Evolutionary conservation across 1,140 invertebrate genomes (phyloP).

Genomic region (Prorops nasuta): DNA sequence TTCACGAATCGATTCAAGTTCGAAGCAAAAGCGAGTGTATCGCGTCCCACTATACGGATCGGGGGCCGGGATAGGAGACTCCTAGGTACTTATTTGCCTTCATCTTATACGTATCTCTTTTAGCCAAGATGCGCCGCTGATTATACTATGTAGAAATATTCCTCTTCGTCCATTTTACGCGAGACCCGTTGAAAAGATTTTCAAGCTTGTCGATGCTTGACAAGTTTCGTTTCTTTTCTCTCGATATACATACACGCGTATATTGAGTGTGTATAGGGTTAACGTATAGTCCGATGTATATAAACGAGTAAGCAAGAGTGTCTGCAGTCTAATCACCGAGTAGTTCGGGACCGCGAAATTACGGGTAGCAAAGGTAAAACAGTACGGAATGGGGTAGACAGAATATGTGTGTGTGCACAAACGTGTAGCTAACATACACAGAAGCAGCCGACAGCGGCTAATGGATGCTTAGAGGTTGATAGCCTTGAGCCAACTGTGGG

Average conservation of each 20-base stretch:
- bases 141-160: too few relatives aligned
- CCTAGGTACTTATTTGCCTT: slow-evolving; percentile 1
- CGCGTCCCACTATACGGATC: slow-evolving; percentile 4
- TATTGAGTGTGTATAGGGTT: too few relatives aligned
- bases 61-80: slow-evolving; percentile 5
- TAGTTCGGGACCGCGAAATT: slow-evolving; percentile 27
- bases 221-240: too few relatives aligned
- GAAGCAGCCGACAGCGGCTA: slow-evolving; percentile 13
- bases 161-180: too few relatives aligned
- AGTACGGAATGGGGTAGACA: slow-evolving; percentile 6
- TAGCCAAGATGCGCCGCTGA: too few relatives aligned
- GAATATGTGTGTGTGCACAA: neutral
- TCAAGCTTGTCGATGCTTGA: too few relatives aligned
- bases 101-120: neutral
- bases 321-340: slow-evolving; percentile 22
- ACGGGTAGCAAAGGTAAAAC: slow-evolving; percentile 20
- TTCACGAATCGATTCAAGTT: slow-evolving; percentile 29
- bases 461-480: slow-evolving; percentile 37
- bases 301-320: slow-evolving; percentile 13
- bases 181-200: too few relatives aligned
- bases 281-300: too few relatives aligned
- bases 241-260: too few relatives aligned
- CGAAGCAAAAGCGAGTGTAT: neutral
- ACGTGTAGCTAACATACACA: neutral
- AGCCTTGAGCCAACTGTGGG: slow-evolving; percentile 25